phyloP scores from a whole-genome alignment of 37 sponge, comb jelly and placozoan genomes.

The Hormiphora californensis region DNA sequence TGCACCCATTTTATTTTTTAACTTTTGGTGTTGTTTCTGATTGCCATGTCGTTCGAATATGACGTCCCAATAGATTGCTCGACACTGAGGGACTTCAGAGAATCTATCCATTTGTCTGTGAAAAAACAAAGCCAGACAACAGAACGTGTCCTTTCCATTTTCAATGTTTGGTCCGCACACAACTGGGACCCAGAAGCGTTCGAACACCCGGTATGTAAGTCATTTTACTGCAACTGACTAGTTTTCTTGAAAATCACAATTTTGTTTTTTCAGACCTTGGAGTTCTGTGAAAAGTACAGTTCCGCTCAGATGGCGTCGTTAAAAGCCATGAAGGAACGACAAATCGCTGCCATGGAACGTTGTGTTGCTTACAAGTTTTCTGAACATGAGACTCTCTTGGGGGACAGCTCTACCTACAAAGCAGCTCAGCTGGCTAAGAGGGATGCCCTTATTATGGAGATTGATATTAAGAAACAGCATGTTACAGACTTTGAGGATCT shows the following conservation, averaged over 20 bases:
- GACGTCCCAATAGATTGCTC: too few species aligned
- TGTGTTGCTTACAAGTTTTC: not conserved
- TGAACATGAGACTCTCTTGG: not conserved
- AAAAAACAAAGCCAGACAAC: not conserved
- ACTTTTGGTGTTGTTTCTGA: too few species aligned
- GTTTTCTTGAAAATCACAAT: not conserved
- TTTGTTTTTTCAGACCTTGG: not conserved
- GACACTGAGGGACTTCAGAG: not conserved
- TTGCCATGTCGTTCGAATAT: too few species aligned
- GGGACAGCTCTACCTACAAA: not conserved
- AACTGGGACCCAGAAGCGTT: not conserved
- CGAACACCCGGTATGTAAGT: not conserved
- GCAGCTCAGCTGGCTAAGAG: constrained; percentile 3
- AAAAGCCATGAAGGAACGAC: not conserved
- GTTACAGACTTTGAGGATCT: not conserved
- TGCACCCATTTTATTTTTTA: too few species aligned
- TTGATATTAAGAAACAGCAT: constrained; percentile 5
- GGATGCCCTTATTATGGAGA: constrained; percentile 32
- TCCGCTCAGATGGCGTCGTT: not conserved
- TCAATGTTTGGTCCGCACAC: not conserved
- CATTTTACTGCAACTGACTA: not conserved
- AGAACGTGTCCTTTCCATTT: not conserved
- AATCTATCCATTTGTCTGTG: not conserved
- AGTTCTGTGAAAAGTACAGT: not conserved
- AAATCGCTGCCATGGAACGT: constrained; percentile 4